Percentiles rank a stretch among this genome's conserved stretches.
These are phyloP conservation scores for Drosophila erecta DNA, from an alignment of 1,140 invertebrate genomes.

Conservation along the genomic window DNA sequence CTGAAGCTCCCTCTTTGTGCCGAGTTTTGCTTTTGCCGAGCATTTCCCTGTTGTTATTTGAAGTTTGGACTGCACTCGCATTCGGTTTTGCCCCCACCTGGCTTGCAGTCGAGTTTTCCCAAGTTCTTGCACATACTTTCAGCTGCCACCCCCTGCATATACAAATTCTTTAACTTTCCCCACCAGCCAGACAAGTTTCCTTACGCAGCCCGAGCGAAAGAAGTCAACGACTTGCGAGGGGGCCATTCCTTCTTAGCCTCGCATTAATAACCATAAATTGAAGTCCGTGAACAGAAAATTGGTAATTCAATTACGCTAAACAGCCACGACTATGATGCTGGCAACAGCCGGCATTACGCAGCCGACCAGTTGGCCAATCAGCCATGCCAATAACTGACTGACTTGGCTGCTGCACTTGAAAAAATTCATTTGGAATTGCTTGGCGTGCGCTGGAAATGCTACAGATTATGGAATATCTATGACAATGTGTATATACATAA, in stretches of 20 bases:
- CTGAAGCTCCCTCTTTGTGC: conserved; percentile 24
- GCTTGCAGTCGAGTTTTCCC: conserved; percentile 30
- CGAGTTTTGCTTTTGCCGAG: conserved; percentile 28
- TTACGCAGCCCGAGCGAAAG: neutral
- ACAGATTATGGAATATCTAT: no score
- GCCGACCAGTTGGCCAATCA: conserved; percentile 65
- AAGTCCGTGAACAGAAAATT: conserved; percentile 49
- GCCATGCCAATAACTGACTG: conserved; percentile 41
- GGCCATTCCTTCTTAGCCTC: conserved; percentile 3
- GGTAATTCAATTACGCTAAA: conserved; percentile 76
- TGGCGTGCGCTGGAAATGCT: no score
- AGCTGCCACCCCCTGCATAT: neutral
- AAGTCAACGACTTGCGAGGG: conserved; percentile 22
- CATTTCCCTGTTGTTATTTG: conserved; percentile 38
- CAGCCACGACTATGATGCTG: conserved; percentile 45
- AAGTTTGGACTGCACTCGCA: conserved; percentile 60
- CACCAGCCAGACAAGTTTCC: conserved; percentile 33
- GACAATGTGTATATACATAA: no score
- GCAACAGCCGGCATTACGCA: conserved; percentile 47
- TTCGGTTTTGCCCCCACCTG: conserved; percentile 28
- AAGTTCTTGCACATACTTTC: conserved; percentile 47
- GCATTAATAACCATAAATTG: conserved; percentile 77
- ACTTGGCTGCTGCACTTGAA: conserved; percentile 11
- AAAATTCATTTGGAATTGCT: neutral
- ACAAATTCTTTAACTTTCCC: conserved; percentile 16